Evolutionary conservation across 2,113 vertebrate genomes (phyloP).

Genomic region (Entomyzon cyanotis): DNA sequence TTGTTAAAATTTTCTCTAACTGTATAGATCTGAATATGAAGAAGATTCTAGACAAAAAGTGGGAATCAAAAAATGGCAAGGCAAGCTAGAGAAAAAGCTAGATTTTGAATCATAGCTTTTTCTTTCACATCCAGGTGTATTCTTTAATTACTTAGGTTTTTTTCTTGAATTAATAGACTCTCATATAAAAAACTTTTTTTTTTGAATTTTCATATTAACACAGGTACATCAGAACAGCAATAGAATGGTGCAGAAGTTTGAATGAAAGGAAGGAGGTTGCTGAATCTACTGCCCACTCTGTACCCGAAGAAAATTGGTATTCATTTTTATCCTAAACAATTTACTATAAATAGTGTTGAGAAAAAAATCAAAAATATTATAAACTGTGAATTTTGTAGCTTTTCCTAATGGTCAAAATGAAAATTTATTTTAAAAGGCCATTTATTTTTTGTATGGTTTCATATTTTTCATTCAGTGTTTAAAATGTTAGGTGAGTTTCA

Average conservation of each 20-base stretch:
- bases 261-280: neutral
- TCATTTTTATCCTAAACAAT: conserved; percentile 1
- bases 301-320: conserved; percentile 72
- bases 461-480: neutral
- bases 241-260: conserved; percentile 74
- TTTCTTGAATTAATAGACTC: neutral
- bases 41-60: neutral
- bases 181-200: neutral
- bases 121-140: neutral
- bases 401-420: neutral
- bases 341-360: neutral
- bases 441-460: neutral
- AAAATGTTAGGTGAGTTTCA: neutral
- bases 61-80: neutral
- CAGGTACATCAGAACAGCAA: conserved; percentile 71
- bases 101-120: neutral
- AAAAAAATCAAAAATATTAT: neutral
- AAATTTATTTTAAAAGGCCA: neutral
- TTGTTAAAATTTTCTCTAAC: neutral
- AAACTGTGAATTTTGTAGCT: neutral
- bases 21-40: neutral
- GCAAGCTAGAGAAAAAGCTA: neutral
- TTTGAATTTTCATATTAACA: conserved; percentile 1
- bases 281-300: neutral
- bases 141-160: neutral